phyloP scores from a whole-genome alignment of 2,797 vertebrate genomes.

The Macrochelys suwanniensis region DNA sequence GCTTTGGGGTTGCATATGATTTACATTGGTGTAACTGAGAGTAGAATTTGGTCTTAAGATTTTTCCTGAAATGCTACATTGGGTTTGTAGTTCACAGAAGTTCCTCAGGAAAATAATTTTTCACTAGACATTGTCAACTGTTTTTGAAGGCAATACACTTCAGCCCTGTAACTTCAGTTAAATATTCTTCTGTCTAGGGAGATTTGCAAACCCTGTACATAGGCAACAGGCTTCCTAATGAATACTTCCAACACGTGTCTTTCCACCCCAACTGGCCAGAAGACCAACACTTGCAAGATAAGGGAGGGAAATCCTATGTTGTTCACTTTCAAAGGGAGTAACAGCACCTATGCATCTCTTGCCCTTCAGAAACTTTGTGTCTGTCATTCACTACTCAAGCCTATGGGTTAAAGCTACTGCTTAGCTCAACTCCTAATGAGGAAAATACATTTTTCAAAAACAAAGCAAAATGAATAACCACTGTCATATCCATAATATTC shows the following conservation, averaged over 20 bases:
- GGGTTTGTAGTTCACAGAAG: background rate
- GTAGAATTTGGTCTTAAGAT: background rate
- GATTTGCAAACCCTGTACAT: background rate
- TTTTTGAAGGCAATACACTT: background rate
- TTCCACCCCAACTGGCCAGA: background rate
- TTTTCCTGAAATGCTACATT: background rate
- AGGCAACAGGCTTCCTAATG: background rate
- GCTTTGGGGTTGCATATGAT: background rate
- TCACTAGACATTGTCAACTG: background rate
- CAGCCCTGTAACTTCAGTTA: background rate
- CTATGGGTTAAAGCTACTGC: background rate
- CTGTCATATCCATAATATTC: background rate
- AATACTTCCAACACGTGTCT: background rate
- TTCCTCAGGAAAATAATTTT: background rate
- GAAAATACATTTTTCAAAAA: background rate
- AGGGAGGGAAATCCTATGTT: background rate
- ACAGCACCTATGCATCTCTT: background rate
- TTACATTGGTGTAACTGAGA: too few relatives aligned
- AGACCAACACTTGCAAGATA: background rate
- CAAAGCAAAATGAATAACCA: background rate
- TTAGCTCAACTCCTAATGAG: background rate
- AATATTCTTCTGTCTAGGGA: background rate
- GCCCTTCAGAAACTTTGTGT: background rate
- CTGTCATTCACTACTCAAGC: background rate
- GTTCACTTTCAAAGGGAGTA: background rate